phyloP scores from a whole-genome alignment of 2,113 vertebrate species.

The Petaurus breviceps region DNA sequence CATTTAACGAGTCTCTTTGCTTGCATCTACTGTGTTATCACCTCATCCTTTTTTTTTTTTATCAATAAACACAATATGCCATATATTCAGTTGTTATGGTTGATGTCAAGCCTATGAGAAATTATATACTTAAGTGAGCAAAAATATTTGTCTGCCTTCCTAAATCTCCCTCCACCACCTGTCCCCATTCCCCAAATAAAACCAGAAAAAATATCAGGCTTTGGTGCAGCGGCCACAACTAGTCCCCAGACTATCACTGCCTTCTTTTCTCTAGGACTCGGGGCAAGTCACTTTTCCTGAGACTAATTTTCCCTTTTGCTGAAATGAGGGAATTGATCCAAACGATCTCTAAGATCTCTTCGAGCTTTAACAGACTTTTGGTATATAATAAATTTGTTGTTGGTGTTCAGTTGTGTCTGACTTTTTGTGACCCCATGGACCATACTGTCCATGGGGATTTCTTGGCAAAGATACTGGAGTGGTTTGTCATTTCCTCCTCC shows the following conservation, averaged over 20 bases:
- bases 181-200: not conserved
- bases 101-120: not conserved
- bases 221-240: not conserved
- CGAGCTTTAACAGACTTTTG: not conserved
- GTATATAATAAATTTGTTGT: not conserved
- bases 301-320: not conserved
- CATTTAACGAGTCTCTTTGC: not conserved
- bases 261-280: not conserved
- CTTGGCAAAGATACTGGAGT: not conserved
- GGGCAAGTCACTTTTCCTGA: not conserved
- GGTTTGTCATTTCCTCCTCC: not conserved
- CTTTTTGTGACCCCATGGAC: not conserved
- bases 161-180: not conserved
- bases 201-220: not conserved
- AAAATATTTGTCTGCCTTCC: not conserved
- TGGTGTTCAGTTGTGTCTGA: not conserved
- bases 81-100: not conserved
- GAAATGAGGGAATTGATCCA: not conserved
- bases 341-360: not conserved
- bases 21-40: not conserved
- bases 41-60: not conserved
- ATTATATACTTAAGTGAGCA: not conserved
- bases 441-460: not conserved
- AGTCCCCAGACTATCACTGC: not conserved
- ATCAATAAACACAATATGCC: not conserved